Percentiles rank a stretch among this genome's conserved stretches.
phyloP scores from a whole-genome alignment of 2,797 vertebrate species.

The Mus caroli region DNA sequence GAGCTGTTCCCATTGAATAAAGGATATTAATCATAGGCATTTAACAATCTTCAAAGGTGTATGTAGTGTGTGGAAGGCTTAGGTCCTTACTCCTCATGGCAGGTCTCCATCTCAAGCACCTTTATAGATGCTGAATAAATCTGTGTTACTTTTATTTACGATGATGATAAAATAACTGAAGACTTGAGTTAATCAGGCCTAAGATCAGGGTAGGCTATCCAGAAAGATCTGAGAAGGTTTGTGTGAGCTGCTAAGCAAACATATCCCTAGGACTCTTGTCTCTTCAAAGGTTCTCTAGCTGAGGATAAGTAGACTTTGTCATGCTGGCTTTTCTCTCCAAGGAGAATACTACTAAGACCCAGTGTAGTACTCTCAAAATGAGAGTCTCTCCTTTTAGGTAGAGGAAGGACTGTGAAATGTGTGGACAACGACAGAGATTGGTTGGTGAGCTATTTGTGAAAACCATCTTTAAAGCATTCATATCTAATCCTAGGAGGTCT shows the following conservation, averaged over 20 bases:
- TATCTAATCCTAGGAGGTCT: not conserved
- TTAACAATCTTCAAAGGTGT: not conserved
- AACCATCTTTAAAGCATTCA: constrained; percentile 54
- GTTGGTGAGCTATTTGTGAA: not conserved
- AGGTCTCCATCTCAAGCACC: not conserved
- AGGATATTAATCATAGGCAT: not conserved
- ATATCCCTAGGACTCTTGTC: constrained; percentile 2
- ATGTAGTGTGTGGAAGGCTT: not conserved
- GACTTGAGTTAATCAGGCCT: not conserved
- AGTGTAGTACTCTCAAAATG: not conserved
- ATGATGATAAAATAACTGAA: constrained; percentile 19
- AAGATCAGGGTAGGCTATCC: not conserved
- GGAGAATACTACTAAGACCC: constrained; percentile 42
- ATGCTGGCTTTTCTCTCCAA: constrained; percentile 1
- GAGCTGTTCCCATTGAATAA: not conserved
- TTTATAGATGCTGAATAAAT: not conserved
- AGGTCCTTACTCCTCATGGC: not conserved
- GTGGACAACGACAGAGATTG: not conserved
- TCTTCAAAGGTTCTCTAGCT: constrained; percentile 22
- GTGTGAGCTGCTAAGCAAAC: not conserved
- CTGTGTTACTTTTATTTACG: constrained; percentile 21
- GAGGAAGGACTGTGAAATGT: constrained; percentile 16
- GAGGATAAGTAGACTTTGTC: not conserved
- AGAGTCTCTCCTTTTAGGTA: not conserved
- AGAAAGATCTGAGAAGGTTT: not conserved